Base-by-base conservation (phyloP, 2,888 invertebrate species). In the Andrena bicolor region DNA sequence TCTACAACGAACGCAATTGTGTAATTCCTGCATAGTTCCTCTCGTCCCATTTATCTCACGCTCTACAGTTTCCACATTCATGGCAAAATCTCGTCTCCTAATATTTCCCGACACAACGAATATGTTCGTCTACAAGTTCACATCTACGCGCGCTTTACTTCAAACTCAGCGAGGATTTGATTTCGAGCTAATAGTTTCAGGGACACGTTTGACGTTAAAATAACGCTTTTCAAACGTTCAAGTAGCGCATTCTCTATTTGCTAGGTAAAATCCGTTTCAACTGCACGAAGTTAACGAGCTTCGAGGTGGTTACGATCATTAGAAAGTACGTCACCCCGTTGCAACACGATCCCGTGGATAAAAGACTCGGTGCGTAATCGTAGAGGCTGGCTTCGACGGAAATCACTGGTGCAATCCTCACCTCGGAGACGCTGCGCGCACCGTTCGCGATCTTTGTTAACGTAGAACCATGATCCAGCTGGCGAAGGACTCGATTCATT, bases 251-350 rank as follows among this genome's bases (percentile, higher is more conserved):
- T 41, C 53, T 65, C 51, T 41, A 61, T 65, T 65, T 49, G 35
- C 10, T 51, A 61, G 16, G 58, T 0, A 20, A 35, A 76, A 65
- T 60, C 48, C 30, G 30, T 80, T 61, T 48, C 32, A 48, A 23
- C 23, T 4, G 66, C 58, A 28, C 49, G 32, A 69, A 74, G 32
- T 66, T 80, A 70, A 76, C 79, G 70, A 75, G 69, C 48, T 35
- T 30, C 60, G 49, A 41, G 28, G 64, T n/a, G 13, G 61, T 68
- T 28, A 35, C 56, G 35, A 80, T 72, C 80, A 30, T 80, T 80
- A 80, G 80, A 80, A 80, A 80, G 80, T 77, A 72, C 80, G 77
- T 80, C 80, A 77, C 49, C 72, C 35, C 16, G 68, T 80, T 80
- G 72, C 80, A 56, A 80, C 77, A 77, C 58, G 61, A 56, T 77